Evolutionary conservation across 2,888 invertebrate genomes (phyloP).

Genomic region (Melanargia galathea): DNA sequence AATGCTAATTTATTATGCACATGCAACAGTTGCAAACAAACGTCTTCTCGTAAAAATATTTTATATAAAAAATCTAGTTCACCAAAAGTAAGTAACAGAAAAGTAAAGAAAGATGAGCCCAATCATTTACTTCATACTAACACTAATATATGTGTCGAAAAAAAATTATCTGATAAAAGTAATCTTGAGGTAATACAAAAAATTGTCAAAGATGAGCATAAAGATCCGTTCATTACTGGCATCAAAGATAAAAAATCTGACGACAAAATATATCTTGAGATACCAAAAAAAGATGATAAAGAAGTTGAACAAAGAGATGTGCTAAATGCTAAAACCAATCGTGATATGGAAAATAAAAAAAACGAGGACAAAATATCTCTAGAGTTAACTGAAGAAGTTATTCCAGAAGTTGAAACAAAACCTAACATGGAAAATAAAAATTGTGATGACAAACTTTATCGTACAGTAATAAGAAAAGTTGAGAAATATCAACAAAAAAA

Average conservation of each 20-base stretch:
- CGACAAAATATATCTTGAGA: neutral
- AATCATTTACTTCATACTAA: neutral
- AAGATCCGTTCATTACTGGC: neutral
- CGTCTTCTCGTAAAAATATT: constrained; percentile 10
- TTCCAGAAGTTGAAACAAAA: too few relatives aligned
- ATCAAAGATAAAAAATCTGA: neutral
- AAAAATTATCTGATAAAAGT: neutral
- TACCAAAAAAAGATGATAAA: neutral
- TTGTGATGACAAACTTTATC: too few relatives aligned
- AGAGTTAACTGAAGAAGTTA: too few relatives aligned
- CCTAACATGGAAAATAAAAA: too few relatives aligned
- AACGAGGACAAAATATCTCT: too few relatives aligned
- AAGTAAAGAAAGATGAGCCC: neutral
- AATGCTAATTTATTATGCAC: constrained; percentile 42
- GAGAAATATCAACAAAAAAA: too few relatives aligned
- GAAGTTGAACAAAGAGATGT: neutral
- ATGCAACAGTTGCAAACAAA: constrained; percentile 36
- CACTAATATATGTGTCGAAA: neutral
- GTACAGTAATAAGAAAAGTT: too few relatives aligned
- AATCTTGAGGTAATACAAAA: neutral
- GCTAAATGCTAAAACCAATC: neutral
- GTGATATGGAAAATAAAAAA: too few relatives aligned
- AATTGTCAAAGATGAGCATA: neutral
- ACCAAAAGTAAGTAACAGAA: neutral
- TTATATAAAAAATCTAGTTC: neutral